A percentile compares a stretch with the other conserved stretches of the same genome.
Evolutionary conservation across 1,140 invertebrate species (phyloP).

Genomic region (Brachionus plicatilis): DNA sequence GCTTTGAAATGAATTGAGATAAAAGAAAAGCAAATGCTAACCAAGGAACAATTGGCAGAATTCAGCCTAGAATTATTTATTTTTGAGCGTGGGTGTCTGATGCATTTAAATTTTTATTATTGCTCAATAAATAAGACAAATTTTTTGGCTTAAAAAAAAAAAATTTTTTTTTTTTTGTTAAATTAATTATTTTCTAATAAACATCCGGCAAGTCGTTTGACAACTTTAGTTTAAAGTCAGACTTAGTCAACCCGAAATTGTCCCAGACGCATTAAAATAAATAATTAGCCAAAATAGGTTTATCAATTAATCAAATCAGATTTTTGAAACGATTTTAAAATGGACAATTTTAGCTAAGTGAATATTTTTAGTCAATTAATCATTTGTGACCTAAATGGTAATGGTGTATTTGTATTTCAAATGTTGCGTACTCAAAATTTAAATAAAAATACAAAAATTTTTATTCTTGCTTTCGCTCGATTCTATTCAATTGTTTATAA

Average conservation of each 20-base stretch:
- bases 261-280: background rate
- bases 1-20: background rate
- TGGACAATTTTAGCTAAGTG: background rate
- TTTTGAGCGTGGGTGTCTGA: background rate
- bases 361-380: constrained; percentile 7
- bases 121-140: background rate
- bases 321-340: background rate
- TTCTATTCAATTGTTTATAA: background rate
- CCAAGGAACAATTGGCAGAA: background rate
- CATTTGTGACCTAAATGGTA: background rate
- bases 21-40: background rate
- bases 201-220: background rate
- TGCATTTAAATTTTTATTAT: background rate
- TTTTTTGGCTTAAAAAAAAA: background rate
- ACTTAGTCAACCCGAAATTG: background rate
- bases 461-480: background rate
- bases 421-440: background rate
- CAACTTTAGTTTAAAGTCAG: background rate
- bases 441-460: background rate
- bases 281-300: background rate
- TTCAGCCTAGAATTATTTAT: background rate
- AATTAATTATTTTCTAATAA: background rate
- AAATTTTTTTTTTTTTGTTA: background rate
- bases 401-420: background rate
- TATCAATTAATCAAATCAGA: constrained; percentile 20